These are phyloP conservation scores for Tyrophagus putrescentiae DNA, from an alignment of 1,140 invertebrate species.

Conservation along the genomic window DNA sequence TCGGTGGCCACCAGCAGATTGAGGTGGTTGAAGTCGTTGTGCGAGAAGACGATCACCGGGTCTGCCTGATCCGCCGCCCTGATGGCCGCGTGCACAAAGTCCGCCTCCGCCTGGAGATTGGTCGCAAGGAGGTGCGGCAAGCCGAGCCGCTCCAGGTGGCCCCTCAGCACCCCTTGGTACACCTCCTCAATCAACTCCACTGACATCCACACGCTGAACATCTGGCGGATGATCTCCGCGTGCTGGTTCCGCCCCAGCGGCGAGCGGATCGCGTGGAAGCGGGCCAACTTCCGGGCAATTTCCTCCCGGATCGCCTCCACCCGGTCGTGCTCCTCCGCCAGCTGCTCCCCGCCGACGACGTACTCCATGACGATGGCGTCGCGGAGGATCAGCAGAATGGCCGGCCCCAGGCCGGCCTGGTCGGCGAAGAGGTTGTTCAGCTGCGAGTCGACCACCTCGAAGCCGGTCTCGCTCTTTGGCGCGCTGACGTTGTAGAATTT, in stretches of 20 bases:
- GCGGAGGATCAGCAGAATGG: background rate
- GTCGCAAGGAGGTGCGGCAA: too few species aligned
- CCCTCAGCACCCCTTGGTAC: too few species aligned
- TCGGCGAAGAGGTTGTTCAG: background rate
- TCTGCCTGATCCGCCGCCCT: too few species aligned
- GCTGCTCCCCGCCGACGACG: background rate
- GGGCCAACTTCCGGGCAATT: background rate
- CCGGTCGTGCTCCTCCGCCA: background rate
- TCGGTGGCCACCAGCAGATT: too few species aligned
- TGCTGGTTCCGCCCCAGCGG: background rate
- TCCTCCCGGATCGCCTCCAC: background rate
- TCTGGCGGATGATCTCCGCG: background rate
- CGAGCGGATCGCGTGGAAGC: background rate
- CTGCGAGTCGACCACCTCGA: background rate
- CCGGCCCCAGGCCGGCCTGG: background rate
- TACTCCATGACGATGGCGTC: background rate
- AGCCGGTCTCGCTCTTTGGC: background rate
- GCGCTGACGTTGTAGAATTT: background rate
- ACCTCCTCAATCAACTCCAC: background rate
- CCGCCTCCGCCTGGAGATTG: too few species aligned
- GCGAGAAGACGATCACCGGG: too few species aligned
- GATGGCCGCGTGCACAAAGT: too few species aligned
- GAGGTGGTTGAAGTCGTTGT: too few species aligned
- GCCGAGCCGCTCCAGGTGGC: too few species aligned
- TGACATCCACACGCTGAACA: background rate